Conservation (phyloP, 2,797 vertebrate species). For the Lerista edwardsae region DNA sequence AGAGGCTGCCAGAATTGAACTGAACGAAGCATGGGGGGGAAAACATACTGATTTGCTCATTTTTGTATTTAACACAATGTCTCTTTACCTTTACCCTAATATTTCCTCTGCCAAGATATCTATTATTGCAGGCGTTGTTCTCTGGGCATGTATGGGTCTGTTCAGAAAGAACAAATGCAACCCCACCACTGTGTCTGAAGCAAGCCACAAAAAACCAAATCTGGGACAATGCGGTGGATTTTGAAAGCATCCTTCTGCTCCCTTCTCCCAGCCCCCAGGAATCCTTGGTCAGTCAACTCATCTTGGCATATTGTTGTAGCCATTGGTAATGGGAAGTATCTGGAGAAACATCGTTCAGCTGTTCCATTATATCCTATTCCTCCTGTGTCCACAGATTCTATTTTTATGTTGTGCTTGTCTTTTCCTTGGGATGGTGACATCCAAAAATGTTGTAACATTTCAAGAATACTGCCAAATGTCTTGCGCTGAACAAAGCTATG, state of each 20-base stretch:
- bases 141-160: too few species aligned
- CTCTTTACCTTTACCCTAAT: background rate
- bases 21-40: too few species aligned
- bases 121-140: background rate
- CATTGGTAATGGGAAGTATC: background rate
- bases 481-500: background rate
- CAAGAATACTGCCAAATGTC: background rate
- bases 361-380: background rate
- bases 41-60: background rate
- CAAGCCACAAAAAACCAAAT: background rate
- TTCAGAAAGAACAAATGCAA: background rate
- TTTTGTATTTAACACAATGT: background rate
- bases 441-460: background rate
- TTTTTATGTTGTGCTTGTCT: background rate
- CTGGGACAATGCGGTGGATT: background rate
- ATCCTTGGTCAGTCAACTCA: background rate
- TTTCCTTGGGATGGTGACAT: background rate
- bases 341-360: background rate
- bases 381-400: background rate
- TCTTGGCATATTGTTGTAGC: background rate
- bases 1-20: background rate
- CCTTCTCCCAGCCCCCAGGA: too few species aligned
- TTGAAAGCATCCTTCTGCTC: background rate
- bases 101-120: background rate
- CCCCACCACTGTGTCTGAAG: background rate